Evolutionary conservation across 2,888 invertebrate species (phyloP), one percentile per base, ranked within the genome.

Genomic region (Latrodectus elegans): DNA sequence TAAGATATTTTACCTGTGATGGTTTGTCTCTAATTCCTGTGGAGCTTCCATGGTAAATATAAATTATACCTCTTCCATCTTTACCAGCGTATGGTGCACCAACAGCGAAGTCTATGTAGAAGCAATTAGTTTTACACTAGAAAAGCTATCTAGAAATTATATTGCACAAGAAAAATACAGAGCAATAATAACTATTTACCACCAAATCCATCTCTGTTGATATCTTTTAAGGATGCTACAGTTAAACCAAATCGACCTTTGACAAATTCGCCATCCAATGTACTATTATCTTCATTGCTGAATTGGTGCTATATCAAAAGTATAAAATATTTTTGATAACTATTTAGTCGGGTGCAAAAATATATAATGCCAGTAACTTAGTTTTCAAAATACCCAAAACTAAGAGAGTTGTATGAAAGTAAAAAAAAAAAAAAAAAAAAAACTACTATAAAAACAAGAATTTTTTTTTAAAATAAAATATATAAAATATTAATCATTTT

Each of bases 221-320:
- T 95, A 92, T 99, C 99, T 38, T 97, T 97, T 53, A 99, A 94
- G 0, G 95, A 95, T 2, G 97, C 95, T 14, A 99, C 91, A 0
- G 99, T 94, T 87, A 97, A 93, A 22, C 99, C 99, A 92, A 99
- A 99, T 91, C 99, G 94, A 67, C 96, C 96, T 91, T 95, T 95
- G 10, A 96, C 95, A 73, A 95, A 94, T 89, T 95, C 94, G 0
- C 98, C 98, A 90, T 97, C 96, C 82, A 97, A 93, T 14, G 70
- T 64, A 64, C 78, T 80, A 51, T 60, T 71, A 17, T 65, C 67
- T 17, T 80, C 72, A 8, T 70, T 26, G 12, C 81, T 76, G 53
- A 92, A 93, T 74, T 91, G 90, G 81, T 92, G 91, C 94, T 95
- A 92, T 65, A 94, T 93, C n/a, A 38, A 60, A 52, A 64, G 72